A percentile compares a stretch with the other conserved stretches of the same genome.
These are phyloP conservation scores for Micropoecilia bifurca DNA, from an alignment of 2,797 vertebrate genomes.

Conservation along the genomic window DNA sequence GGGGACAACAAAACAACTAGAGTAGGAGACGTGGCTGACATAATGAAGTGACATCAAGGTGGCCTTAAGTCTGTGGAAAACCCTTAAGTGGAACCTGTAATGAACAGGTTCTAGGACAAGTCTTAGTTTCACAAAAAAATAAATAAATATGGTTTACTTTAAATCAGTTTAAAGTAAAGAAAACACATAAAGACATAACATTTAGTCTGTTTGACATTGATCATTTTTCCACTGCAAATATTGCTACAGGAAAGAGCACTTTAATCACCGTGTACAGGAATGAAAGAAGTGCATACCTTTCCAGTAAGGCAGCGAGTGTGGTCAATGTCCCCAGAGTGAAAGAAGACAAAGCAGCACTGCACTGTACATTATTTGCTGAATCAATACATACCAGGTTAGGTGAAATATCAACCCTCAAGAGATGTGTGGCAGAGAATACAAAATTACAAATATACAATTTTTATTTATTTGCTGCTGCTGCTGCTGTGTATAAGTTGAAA, in stretches of 20 bases:
- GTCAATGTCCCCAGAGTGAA: constrained; percentile 37
- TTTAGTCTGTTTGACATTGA: not conserved
- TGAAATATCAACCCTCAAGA: constrained; percentile 54
- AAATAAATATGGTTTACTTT: not conserved
- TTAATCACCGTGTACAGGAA: constrained; percentile 49
- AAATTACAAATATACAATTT: constrained; percentile 22
- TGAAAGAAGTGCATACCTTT: constrained; percentile 47
- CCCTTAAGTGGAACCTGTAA: not conserved
- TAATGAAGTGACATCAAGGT: not conserved
- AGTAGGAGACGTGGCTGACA: not conserved
- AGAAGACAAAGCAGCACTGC: constrained; percentile 28
- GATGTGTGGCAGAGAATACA: constrained; percentile 33
- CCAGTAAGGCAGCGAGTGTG: constrained; percentile 59
- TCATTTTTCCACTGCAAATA: constrained; percentile 7
- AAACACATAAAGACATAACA: not conserved
- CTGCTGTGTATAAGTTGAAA: constrained; percentile 6
- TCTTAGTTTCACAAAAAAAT: not conserved
- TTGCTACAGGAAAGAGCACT: not conserved
- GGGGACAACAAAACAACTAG: not conserved
- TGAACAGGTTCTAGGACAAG: not conserved
- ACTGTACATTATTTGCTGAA: constrained; percentile 55
- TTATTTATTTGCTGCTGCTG: not conserved
- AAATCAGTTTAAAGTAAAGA: not conserved
- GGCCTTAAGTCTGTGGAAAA: not conserved
- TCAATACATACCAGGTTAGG: constrained; percentile 65